Evolutionary conservation across 1,140 invertebrate genomes (phyloP).

Genomic region (Brachionus koreanus): DNA sequence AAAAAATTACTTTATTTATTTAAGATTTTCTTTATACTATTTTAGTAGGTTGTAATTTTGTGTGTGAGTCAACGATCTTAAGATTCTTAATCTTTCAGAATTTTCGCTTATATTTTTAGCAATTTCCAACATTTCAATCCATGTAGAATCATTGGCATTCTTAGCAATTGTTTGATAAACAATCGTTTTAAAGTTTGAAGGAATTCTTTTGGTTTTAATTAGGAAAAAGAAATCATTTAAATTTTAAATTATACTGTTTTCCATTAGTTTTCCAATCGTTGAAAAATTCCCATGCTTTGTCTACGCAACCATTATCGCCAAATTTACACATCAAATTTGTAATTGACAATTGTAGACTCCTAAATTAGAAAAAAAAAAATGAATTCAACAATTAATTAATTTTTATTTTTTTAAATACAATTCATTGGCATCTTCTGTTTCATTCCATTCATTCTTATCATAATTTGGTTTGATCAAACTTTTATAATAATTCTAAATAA

Average conservation of each 20-base stretch:
- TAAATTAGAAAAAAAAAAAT: not conserved
- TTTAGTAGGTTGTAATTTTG: constrained; percentile 20
- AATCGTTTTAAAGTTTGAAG: not conserved
- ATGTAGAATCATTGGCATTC: not conserved
- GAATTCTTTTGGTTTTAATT: not conserved
- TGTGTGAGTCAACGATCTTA: constrained; percentile 21
- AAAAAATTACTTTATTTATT: not conserved
- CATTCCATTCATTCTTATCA: not conserved
- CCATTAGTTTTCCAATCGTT: not conserved
- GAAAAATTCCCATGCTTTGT: not conserved
- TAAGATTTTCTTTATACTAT: not conserved
- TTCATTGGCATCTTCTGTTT: constrained; percentile 32
- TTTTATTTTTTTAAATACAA: not conserved
- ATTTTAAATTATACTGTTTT: not conserved
- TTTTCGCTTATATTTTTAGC: not conserved
- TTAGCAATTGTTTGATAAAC: constrained; percentile 25
- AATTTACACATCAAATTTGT: constrained; percentile 9
- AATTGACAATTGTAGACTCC: not conserved
- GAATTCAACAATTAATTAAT: no score
- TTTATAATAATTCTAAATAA: not conserved
- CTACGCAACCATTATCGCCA: not conserved
- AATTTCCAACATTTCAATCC: constrained; percentile 7
- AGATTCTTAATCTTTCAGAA: not conserved
- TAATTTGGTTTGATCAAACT: not conserved
- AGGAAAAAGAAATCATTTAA: not conserved